Base-by-base conservation (phyloP, 2,113 vertebrate species). In the Zosterops lateralis region DNA sequence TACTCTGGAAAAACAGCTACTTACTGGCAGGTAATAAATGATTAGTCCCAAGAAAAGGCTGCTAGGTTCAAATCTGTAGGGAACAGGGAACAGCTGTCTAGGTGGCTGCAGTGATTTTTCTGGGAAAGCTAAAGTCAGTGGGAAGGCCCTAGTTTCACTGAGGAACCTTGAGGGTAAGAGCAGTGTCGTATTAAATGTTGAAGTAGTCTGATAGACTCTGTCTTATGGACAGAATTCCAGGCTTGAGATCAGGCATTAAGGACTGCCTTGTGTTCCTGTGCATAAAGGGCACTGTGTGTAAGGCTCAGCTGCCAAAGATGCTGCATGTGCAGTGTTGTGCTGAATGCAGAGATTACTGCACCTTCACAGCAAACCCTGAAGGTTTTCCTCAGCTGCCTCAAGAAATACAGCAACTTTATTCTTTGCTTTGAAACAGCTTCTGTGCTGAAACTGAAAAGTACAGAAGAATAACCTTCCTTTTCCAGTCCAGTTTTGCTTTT, bases 291-390 rank as follows among this genome's bases (percentile, higher is more conserved):
- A 60, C 87, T 61, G 77, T 92, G 84, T 89, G 53, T 38, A 47
- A 82, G 66, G 44, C 87, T 19, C 87, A 82, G 84, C 70, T 93
- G 92, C 81, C 77, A 84, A 67, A 84, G 91, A 89, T 68, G 70
- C 77, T 81, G 77, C 53, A 34, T 92, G 73, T 75, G 81, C 81
- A 75, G 77, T 2, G 3, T 48, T 75, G 77, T 61, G 57, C 71
- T 87, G 88, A 94, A 94, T 79, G 90, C 81, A 80, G 72, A 91
- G 85, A 87, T 87, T 34, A 76, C 62, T 70, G 84, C 65, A 95
- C 87, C 79, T 95, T 76, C 78, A 88, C 71, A 91, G 73, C 61
- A 75, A 53, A 67, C 28, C 9, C 4, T 64, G 68, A 89, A 93
- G 70, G 61, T 91, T 96, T 92, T 79, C 66, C 54, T 93, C 81